Conservation (phyloP, 2,797 vertebrate species). For the Salmo trutta region DNA sequence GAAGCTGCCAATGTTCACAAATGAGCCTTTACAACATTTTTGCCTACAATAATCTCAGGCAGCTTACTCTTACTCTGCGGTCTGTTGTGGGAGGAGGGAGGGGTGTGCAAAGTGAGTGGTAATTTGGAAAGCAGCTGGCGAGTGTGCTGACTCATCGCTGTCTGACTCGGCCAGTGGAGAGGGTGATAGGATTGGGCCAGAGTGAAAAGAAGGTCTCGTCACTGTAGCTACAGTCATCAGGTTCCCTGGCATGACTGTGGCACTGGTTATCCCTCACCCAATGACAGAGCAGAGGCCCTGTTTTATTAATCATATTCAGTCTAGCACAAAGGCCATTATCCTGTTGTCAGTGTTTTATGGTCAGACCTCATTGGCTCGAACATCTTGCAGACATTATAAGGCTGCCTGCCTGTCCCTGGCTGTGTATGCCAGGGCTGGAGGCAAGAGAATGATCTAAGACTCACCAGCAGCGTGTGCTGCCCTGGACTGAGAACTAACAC, state of each 20-base stretch:
- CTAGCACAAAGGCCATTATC: conserved; percentile 36
- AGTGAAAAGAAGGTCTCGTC: no score
- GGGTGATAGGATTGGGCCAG: no score
- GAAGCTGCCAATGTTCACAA: neutral
- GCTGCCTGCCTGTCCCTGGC: neutral
- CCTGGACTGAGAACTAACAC: conserved; percentile 5
- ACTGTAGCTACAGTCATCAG: neutral
- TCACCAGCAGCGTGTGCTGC: conserved; percentile 11
- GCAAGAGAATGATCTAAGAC: conserved; percentile 22
- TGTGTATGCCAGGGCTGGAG: conserved; percentile 8
- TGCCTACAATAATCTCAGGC: no score
- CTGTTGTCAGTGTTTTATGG: conserved; percentile 32
- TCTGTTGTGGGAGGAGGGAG: neutral
- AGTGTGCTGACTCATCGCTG: conserved; percentile 46
- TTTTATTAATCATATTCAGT: conserved; percentile 46
- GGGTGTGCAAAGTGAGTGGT: conserved; percentile 12
- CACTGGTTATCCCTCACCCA: neutral
- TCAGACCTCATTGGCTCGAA: conserved; percentile 10
- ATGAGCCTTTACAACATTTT: neutral
- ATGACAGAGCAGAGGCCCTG: conserved; percentile 11
- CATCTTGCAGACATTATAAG: conserved; percentile 20
- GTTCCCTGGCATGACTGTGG: neutral
- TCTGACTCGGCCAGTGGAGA: conserved; percentile 44
- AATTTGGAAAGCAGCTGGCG: conserved; percentile 66
- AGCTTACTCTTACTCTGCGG: neutral